phyloP scores from a whole-genome alignment of 2,797 vertebrate genomes.

The Sebastiscus tertius region DNA sequence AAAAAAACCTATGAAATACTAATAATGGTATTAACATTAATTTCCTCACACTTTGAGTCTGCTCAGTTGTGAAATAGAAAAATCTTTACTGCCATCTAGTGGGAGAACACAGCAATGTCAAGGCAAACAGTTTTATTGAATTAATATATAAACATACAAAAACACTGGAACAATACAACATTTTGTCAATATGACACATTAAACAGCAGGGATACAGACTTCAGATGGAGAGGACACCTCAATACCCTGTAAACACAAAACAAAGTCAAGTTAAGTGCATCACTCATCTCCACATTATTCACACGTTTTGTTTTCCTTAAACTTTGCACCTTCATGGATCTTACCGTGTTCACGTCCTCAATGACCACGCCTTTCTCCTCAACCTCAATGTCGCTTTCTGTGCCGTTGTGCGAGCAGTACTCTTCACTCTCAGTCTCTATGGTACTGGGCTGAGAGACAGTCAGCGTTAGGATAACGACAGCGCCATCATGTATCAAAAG shows the following conservation, averaged over 20 bases:
- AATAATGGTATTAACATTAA: background rate
- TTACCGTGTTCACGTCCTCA: conserved; percentile 73
- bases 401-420: conserved; percentile 82
- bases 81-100: conserved; percentile 69
- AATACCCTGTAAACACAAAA: conserved; percentile 35
- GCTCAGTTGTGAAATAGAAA: background rate
- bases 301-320: background rate
- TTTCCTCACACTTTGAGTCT: background rate
- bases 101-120: conserved; percentile 24
- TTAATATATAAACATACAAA: conserved; percentile 48
- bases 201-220: conserved; percentile 28
- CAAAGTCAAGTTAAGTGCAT: background rate
- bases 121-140: conserved; percentile 67
- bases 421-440: conserved; percentile 85
- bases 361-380: conserved; percentile 48
- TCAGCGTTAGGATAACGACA: accelerated
- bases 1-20: background rate
- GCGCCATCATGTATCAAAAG: background rate
- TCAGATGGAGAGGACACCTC: background rate
- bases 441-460: conserved; percentile 73
- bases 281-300: background rate
- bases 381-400: conserved; percentile 83
- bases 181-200: conserved; percentile 23
- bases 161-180: conserved; percentile 2
- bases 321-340: accelerated